Conservation (phyloP, 2,888 invertebrate genomes). For the Hipparchia semele region DNA sequence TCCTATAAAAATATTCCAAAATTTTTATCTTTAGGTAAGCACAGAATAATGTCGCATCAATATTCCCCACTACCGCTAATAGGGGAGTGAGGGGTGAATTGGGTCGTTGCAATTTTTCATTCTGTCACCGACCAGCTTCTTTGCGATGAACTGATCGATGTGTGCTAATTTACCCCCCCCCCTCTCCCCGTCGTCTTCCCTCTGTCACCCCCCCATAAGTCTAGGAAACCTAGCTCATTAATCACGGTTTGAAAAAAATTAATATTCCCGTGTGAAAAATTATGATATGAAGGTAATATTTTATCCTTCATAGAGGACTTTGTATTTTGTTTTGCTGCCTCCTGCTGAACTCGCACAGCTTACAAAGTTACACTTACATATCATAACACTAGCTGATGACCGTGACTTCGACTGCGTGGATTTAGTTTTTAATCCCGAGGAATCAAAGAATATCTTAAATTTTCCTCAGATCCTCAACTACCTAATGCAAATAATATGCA, state of each 20-base stretch:
- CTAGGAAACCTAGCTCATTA: conserved; percentile 28
- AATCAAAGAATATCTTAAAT: too few species aligned
- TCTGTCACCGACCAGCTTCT: conserved; percentile 54
- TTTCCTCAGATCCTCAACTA: too few species aligned
- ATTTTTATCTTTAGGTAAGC: not conserved
- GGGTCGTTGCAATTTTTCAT: conserved; percentile 63
- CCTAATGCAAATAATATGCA: too few species aligned
- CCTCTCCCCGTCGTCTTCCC: not conserved
- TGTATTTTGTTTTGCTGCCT: too few species aligned
- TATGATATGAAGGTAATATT: conserved; percentile 21
- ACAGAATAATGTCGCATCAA: conserved; percentile 2
- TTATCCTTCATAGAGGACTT: not conserved
- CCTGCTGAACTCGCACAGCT: too few species aligned
- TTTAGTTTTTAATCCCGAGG: too few species aligned
- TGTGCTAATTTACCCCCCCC: conserved; percentile 37
- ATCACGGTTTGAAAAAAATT: conserved; percentile 35
- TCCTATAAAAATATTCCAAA: not conserved
- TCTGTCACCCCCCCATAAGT: not conserved
- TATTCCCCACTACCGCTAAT: conserved; percentile 44
- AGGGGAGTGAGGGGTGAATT: conserved; percentile 35
- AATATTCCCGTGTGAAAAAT: conserved; percentile 29
- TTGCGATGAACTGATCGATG: conserved; percentile 42
- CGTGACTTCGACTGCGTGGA: too few species aligned
- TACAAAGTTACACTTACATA: too few species aligned
- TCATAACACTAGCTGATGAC: too few species aligned